These are phyloP conservation scores for Choristoneura rosaceana DNA, from an alignment of 2,888 invertebrate species.

Conservation along the genomic window DNA sequence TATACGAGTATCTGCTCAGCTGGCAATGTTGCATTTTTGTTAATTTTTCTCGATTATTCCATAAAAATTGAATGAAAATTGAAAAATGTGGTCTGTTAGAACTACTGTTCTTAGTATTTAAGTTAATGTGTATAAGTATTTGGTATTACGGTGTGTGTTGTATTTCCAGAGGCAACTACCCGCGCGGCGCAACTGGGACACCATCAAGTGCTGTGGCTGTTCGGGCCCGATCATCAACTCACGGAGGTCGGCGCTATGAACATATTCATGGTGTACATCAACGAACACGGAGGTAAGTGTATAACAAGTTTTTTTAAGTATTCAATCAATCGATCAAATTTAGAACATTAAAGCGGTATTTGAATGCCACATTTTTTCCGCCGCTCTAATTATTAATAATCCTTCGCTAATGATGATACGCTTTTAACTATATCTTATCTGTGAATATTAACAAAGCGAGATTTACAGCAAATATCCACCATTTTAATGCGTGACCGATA, in stretches of 20 bases:
- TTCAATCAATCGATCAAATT: no score
- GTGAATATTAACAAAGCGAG: conserved; percentile 10
- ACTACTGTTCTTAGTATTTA: no score
- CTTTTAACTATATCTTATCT: conserved; percentile 14
- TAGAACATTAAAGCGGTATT: neutral
- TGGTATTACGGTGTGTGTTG: conserved; percentile 5
- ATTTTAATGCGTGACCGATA: conserved; percentile 33
- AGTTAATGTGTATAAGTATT: neutral
- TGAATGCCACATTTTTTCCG: neutral
- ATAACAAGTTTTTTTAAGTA: no score
- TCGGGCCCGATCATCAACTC: conserved; percentile 95
- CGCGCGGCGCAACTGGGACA: conserved; percentile 91
- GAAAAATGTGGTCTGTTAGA: no score
- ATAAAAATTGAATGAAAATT: no score
- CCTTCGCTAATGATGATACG: conserved; percentile 22
- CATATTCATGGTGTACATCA: conserved; percentile 94
- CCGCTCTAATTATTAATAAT: conserved; percentile 8
- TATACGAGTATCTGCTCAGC: no score
- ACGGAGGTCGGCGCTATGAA: conserved; percentile 99
- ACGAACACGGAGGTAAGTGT: conserved; percentile 93
- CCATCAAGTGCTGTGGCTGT: conserved; percentile 98
- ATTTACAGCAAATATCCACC: conserved; percentile 23
- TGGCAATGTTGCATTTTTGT: no score
- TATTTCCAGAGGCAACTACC: conserved; percentile 88
- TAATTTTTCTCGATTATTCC: no score